These are phyloP conservation scores for Peromyscus eremicus DNA, from an alignment of 2,797 vertebrate species.

Conservation along the genomic window DNA sequence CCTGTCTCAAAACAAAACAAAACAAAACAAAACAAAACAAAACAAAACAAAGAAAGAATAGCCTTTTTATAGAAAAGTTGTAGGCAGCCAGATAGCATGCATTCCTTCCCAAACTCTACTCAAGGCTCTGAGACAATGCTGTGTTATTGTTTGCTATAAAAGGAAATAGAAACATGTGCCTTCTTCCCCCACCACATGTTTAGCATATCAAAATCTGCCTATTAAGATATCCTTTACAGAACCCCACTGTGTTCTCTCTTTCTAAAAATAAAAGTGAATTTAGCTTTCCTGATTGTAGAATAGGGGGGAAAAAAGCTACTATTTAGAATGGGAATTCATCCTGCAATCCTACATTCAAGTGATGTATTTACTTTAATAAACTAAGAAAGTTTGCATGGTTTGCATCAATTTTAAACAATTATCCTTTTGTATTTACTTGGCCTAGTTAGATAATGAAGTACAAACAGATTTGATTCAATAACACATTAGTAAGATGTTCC, in stretches of 20 bases:
- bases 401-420: constrained; percentile 69
- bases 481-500: constrained; percentile 55
- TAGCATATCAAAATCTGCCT: constrained; percentile 56
- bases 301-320: neutral
- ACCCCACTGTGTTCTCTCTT: neutral
- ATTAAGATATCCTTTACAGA: constrained; percentile 61
- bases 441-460: constrained; percentile 64
- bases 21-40: too few species aligned
- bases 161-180: neutral
- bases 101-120: constrained; percentile 32
- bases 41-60: too few species aligned
- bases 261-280: constrained; percentile 69
- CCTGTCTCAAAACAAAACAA: too few species aligned
- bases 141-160: constrained; percentile 41
- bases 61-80: constrained; percentile 39
- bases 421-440: constrained; percentile 69
- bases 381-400: constrained; percentile 50
- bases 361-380: constrained; percentile 56
- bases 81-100: neutral
- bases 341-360: constrained; percentile 28
- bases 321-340: constrained; percentile 33
- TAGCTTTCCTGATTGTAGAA: neutral
- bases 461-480: constrained; percentile 73
- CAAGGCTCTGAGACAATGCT: neutral
- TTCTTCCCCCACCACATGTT: neutral